These are phyloP conservation scores for Drosophila ogumai DNA, from an alignment of 1,140 invertebrate species.

Conservation along the genomic window DNA sequence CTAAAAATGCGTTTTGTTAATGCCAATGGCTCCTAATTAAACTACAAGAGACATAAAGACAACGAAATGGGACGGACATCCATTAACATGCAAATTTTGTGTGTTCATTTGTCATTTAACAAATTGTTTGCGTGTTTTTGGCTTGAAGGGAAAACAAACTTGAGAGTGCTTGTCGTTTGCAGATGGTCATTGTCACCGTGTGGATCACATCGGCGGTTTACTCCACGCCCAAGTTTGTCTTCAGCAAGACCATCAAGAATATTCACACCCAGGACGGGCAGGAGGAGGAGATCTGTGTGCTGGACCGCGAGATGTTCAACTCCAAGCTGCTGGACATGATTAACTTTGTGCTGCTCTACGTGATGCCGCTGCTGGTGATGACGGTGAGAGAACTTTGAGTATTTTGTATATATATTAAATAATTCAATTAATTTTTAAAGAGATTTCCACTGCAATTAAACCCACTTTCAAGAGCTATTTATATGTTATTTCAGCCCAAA, in stretches of 20 bases:
- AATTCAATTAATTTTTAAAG: background rate
- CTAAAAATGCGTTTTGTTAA: slow-evolving; percentile 59
- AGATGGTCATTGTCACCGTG: slow-evolving; percentile 90
- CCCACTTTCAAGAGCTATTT: background rate
- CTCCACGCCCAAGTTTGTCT: slow-evolving; percentile 91
- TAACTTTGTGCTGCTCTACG: slow-evolving; percentile 91
- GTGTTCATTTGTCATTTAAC: slow-evolving; percentile 62
- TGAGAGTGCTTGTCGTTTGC: slow-evolving; percentile 60
- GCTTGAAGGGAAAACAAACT: slow-evolving; percentile 4
- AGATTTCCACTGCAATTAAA: background rate
- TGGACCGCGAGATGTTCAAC: slow-evolving; percentile 90
- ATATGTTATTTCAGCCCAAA: background rate
- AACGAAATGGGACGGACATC: slow-evolving; percentile 26
- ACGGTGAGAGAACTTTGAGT: slow-evolving; percentile 85
- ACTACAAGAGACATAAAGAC: slow-evolving; percentile 39
- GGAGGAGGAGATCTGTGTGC: slow-evolving; percentile 90
- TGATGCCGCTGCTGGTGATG: slow-evolving; percentile 90
- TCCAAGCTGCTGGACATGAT: slow-evolving; percentile 91
- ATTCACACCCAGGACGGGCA: slow-evolving; percentile 86
- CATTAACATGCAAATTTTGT: slow-evolving; percentile 54
- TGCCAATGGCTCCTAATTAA: slow-evolving; percentile 59
- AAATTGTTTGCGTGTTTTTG: slow-evolving; percentile 61
- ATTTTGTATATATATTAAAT: background rate
- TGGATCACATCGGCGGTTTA: slow-evolving; percentile 92
- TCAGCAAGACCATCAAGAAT: slow-evolving; percentile 89